Evolutionary conservation across 2,888 invertebrate genomes (phyloP).

Genomic region (Andrena haemorrhoa): DNA sequence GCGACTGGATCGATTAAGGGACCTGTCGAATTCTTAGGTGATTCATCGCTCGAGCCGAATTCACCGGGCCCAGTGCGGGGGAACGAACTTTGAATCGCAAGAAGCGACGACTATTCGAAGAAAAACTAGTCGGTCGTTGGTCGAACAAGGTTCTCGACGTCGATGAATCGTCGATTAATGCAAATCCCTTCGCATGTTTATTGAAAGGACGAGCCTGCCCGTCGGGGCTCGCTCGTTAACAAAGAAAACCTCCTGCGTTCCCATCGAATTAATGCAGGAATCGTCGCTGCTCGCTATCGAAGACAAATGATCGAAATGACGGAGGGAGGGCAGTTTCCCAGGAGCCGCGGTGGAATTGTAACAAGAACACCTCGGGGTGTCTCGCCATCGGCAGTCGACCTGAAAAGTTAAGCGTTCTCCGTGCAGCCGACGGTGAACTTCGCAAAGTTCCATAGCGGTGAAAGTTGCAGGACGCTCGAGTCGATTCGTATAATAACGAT

Average conservation of each 20-base stretch:
- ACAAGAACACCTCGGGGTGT: neutral
- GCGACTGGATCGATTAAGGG: no score
- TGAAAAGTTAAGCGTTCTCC: neutral
- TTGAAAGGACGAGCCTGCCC: conserved; percentile 12
- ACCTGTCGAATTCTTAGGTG: neutral
- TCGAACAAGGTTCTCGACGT: neutral
- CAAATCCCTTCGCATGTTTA: conserved; percentile 30
- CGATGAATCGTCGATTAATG: conserved; percentile 9
- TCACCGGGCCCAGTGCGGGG: no score
- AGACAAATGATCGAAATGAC: conserved; percentile 3
- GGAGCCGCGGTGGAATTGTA: neutral
- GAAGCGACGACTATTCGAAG: conserved; percentile 2
- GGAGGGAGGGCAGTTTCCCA: no score
- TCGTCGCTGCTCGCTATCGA: conserved; percentile 4
- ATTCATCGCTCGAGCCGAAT: neutral
- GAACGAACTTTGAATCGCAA: neutral
- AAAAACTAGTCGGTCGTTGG: neutral
- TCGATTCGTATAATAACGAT: no score
- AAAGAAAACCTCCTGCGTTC: conserved; percentile 6
- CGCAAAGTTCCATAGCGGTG: neutral
- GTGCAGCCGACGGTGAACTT: neutral
- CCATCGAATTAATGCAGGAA: conserved; percentile 15
- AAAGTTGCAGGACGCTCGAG: neutral
- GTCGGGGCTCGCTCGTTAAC: neutral
- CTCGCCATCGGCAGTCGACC: conserved; percentile 12